These are phyloP conservation scores for Agonopterix heracliana DNA, from an alignment of 2,888 invertebrate species.

Conservation along the genomic window DNA sequence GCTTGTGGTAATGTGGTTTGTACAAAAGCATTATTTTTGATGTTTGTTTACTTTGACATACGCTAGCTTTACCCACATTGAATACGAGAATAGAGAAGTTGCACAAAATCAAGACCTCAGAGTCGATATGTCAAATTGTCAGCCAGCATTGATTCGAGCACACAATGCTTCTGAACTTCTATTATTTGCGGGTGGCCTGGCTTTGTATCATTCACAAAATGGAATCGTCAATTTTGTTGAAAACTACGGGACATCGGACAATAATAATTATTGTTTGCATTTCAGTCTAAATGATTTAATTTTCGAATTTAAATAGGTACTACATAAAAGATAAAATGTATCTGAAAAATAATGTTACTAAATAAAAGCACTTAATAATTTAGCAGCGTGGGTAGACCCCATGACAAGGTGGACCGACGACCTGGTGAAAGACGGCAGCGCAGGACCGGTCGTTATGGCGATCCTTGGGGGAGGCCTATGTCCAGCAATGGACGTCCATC, in stretches of 20 bases:
- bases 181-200: constrained; percentile 63
- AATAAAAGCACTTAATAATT: too few relatives aligned
- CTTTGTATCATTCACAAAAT: constrained; percentile 45
- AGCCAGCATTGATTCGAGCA: constrained; percentile 39
- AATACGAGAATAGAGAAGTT: constrained; percentile 28
- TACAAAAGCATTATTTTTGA: background rate
- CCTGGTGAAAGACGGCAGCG: too few relatives aligned
- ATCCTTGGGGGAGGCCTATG: too few relatives aligned
- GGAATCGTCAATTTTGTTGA: constrained; percentile 51
- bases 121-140: constrained; percentile 46
- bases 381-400: too few relatives aligned
- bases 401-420: too few relatives aligned
- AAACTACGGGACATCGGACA: constrained; percentile 25
- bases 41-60: constrained; percentile 12
- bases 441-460: too few relatives aligned
- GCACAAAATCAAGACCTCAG: constrained; percentile 38
- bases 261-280: too few relatives aligned
- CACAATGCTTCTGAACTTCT: constrained; percentile 39
- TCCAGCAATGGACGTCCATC: too few relatives aligned
- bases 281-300: too few relatives aligned
- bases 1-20: background rate
- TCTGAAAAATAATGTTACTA: too few relatives aligned
- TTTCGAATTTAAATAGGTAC: too few relatives aligned
- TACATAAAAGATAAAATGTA: too few relatives aligned
- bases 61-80: constrained; percentile 18